Conservation (phyloP, 2,888 invertebrate genomes). For the Blastobasis lacticolella region DNA sequence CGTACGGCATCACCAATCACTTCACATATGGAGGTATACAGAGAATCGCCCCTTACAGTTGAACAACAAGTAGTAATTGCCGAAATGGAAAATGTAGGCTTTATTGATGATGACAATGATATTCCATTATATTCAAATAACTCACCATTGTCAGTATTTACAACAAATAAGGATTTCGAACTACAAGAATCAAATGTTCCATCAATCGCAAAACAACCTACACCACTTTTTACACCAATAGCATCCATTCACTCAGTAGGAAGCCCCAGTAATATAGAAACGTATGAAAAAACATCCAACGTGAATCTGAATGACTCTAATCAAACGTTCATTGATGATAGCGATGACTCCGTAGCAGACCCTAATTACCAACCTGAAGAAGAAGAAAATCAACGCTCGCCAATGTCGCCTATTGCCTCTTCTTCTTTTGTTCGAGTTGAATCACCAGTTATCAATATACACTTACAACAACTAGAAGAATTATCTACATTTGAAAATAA, state of each 20-base stretch:
- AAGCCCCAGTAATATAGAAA: not conserved
- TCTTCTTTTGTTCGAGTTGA: not conserved
- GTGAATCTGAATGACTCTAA: not conserved
- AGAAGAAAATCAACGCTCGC: constrained; percentile 1
- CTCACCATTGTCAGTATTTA: constrained; percentile 8
- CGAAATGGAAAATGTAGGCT: constrained; percentile 2
- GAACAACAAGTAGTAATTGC: not conserved
- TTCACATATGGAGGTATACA: not conserved
- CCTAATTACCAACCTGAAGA: constrained; percentile 2
- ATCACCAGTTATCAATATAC: not conserved
- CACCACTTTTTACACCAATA: constrained; percentile 10
- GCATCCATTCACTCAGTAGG: not conserved
- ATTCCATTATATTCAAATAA: constrained; percentile 4
- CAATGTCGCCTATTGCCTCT: not conserved
- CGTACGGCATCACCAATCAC: not conserved
- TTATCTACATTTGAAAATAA: not conserved
- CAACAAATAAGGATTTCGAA: not conserved
- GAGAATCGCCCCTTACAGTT: not conserved
- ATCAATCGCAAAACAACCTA: constrained; percentile 7
- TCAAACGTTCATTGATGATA: constrained; percentile 5
- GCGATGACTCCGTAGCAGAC: constrained; percentile 7
- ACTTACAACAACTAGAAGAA: constrained; percentile 2
- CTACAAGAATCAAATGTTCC: constrained; percentile 3
- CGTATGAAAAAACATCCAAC: not conserved
- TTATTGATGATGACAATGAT: not conserved